phyloP scores from a whole-genome alignment of 2,888 invertebrate species.

The Hirtodrosophila cameraria region DNA sequence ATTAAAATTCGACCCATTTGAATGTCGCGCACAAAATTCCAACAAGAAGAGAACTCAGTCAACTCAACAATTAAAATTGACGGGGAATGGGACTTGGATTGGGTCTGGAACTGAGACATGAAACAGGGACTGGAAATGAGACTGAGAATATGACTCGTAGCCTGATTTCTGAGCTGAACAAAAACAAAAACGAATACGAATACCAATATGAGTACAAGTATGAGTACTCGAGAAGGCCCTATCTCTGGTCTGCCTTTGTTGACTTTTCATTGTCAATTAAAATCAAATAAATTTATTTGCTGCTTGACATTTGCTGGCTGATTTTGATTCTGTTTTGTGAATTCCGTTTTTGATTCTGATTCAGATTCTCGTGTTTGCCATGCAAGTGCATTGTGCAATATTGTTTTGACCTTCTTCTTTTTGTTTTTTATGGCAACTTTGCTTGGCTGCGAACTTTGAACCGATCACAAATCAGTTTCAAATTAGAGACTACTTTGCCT shows the following conservation, averaged over 20 bases:
- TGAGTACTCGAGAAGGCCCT: conserved; percentile 11
- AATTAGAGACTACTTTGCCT: conserved; percentile 86
- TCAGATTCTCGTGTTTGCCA: conserved; percentile 43
- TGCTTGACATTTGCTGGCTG: conserved; percentile 67
- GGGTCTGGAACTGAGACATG: conserved; percentile 26
- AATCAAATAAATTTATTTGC: conserved; percentile 81
- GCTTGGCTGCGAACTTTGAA: conserved; percentile 38
- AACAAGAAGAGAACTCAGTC: conserved; percentile 44
- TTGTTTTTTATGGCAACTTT: conserved; percentile 46
- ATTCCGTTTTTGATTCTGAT: conserved; percentile 33
- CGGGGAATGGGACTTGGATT: conserved; percentile 45
- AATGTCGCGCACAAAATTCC: conserved; percentile 74
- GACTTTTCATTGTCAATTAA: conserved; percentile 81
- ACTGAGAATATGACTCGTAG: conserved; percentile 12
- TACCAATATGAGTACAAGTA: conserved; percentile 1
- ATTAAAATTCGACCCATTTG: conserved; percentile 83
- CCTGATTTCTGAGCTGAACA: conserved; percentile 53
- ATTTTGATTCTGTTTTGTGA: conserved; percentile 39
- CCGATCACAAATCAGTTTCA: conserved; percentile 17
- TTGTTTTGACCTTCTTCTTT: conserved; percentile 60
- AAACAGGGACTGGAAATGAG: conserved; percentile 2
- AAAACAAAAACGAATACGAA: conserved; percentile 14
- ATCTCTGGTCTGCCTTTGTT: conserved; percentile 51
- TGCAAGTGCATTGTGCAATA: conserved; percentile 54
- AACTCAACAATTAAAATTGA: conserved; percentile 74